Percentiles rank a stretch among this genome's conserved stretches.
Conservation (phyloP, 1,140 invertebrate species). For the Drosophila ficusphila region DNA sequence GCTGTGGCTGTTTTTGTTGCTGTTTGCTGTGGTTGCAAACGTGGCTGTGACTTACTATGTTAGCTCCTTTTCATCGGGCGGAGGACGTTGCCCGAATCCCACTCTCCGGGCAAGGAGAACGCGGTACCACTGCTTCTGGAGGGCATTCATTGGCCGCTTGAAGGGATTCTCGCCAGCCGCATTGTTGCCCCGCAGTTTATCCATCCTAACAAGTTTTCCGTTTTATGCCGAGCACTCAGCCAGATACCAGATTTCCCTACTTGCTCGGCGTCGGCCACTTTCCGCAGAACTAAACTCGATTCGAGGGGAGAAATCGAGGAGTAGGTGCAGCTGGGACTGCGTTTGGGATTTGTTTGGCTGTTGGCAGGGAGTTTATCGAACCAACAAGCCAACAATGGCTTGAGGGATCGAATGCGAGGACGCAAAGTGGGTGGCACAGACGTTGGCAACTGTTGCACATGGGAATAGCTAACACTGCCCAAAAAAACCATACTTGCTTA, state of each 20-base stretch:
- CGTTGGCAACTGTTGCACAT: constrained; percentile 41
- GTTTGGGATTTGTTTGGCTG: constrained; percentile 38
- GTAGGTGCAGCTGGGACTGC: constrained; percentile 36
- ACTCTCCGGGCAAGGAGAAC: constrained; percentile 72
- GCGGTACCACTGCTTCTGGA: constrained; percentile 83
- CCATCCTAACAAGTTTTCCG: constrained; percentile 75
- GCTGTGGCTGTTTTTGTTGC: not conserved
- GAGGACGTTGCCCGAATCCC: constrained; percentile 64
- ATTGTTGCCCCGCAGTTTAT: constrained; percentile 59
- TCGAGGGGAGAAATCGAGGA: not conserved
- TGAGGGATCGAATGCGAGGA: constrained; percentile 20
- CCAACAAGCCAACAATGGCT: constrained; percentile 61
- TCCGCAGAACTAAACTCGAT: constrained; percentile 49
- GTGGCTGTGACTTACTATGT: constrained; percentile 67
- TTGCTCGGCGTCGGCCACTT: constrained; percentile 64
- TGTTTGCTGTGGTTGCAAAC: constrained; percentile 15
- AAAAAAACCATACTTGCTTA: not conserved
- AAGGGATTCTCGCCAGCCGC: constrained; percentile 69
- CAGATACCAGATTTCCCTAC: constrained; percentile 20
- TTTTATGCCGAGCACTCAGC: constrained; percentile 61
- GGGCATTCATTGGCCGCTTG: constrained; percentile 81
- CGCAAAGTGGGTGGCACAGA: not conserved
- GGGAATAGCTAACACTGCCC: constrained; percentile 10
- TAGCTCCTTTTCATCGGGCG: constrained; percentile 60
- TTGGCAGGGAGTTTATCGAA: constrained; percentile 67